Base-by-base conservation (phyloP, 1,140 invertebrate genomes). In the Achroia grisella region DNA sequence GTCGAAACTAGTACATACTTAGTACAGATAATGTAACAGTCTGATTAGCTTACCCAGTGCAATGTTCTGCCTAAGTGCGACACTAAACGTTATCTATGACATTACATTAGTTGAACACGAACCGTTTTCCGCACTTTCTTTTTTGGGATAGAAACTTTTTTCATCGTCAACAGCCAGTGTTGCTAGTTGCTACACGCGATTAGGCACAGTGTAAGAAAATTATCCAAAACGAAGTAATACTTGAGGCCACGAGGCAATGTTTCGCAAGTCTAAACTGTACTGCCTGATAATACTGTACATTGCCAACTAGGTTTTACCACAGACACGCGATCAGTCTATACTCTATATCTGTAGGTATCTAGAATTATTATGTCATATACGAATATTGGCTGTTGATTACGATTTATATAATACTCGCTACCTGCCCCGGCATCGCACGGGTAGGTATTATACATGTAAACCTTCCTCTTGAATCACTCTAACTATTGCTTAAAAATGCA, bases 311-410 rank as follows among this genome's bases (percentile, higher is more conserved):
- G 58, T 71, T 78, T 74, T 71, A 65, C 65, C 61, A 62, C 57
- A 56, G 61, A 53, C 77, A 81, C 77, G 74, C 77, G 77, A 81
- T 70, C 56, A 46, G 56, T 64, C 52, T 23, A n/a, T n/a, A n/a
- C n/a, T n/a, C n/a, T n/a, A n/a, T n/a, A 23, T 2, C 17, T 23
- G 17, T 23, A 23, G 36, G 37, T 61, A 62, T 44, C 49, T 49
- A 68, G 54, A 58, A 23, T 2, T 23, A 23, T 23, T 23, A 23
- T 23, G 17, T 23, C 6, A 23, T 23, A 23, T 6, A 23, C 17
- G 17, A 23, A 23, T 23, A 23, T 23, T 23, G 6, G 2, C 6
- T 23, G 17, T 23, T 23, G 17, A 23, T 23, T 23, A 23, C 17
- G 6, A 3, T 23, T 23, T 3, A 23, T 2, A 23, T 23, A 23